These are phyloP conservation scores for Anaspis maculata DNA, from an alignment of 2,888 invertebrate species.

Conservation along the genomic window DNA sequence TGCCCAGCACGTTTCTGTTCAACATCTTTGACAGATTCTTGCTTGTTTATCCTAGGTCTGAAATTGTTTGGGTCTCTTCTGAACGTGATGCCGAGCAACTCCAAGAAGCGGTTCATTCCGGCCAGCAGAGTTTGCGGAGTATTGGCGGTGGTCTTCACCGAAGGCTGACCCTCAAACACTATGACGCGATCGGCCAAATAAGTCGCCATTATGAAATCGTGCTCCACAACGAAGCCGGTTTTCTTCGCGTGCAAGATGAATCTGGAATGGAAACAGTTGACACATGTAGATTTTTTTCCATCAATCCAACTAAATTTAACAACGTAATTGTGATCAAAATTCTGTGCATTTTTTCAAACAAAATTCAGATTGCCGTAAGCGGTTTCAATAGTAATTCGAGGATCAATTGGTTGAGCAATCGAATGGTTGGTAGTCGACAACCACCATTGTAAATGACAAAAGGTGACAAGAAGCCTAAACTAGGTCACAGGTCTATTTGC, in stretches of 20 bases:
- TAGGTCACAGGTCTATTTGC: too few species aligned
- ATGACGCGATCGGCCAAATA: slow-evolving; percentile 97
- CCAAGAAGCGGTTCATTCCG: slow-evolving; percentile 97
- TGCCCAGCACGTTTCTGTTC: slow-evolving; percentile 97
- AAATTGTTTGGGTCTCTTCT: slow-evolving; percentile 98
- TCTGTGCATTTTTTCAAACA: too few species aligned
- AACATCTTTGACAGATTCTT: slow-evolving; percentile 92
- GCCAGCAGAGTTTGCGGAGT: slow-evolving; percentile 87
- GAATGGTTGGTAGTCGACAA: too few species aligned
- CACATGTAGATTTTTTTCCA: slow-evolving; percentile 40
- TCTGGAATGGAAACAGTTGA: too few species aligned
- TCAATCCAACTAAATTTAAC: slow-evolving; percentile 4
- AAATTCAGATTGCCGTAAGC: too few species aligned
- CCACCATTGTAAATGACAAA: too few species aligned
- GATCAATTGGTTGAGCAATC: too few species aligned
- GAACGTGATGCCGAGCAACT: slow-evolving; percentile 94
- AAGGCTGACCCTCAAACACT: slow-evolving; percentile 94
- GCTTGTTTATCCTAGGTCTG: slow-evolving; percentile 95
- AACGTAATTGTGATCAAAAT: too few species aligned
- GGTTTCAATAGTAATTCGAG: too few species aligned
- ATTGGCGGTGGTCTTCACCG: slow-evolving; percentile 81
- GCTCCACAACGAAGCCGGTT: slow-evolving; percentile 98
- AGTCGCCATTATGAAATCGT: slow-evolving; percentile 99
- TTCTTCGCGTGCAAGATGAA: slow-evolving; percentile 99
- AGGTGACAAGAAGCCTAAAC: too few species aligned